Conservation (phyloP, 2,888 invertebrate genomes). For the Pocota personata region DNA sequence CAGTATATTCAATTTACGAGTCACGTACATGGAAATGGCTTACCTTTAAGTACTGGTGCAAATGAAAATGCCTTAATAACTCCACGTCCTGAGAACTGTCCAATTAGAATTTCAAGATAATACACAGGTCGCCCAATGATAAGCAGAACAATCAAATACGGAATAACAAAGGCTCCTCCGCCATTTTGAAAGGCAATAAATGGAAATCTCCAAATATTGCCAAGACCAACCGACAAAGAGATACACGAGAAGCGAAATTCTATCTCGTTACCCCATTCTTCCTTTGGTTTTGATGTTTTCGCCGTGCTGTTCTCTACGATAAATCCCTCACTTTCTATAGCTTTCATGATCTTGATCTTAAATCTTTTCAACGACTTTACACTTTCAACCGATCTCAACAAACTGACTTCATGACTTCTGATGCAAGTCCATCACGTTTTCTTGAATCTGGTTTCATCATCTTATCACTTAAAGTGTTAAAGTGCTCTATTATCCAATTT, state of each 20-base stretch:
- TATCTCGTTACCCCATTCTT: conserved; percentile 86
- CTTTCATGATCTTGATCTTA: background rate
- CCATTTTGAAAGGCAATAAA: conserved; percentile 88
- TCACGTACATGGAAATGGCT: too few species aligned
- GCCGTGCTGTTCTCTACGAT: background rate
- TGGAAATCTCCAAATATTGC: conserved; percentile 88
- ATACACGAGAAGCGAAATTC: conserved; percentile 91
- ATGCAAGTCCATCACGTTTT: background rate
- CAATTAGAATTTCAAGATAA: conserved; percentile 91
- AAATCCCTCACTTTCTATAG: conserved; percentile 18
- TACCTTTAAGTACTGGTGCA: conserved; percentile 91
- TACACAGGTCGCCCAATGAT: conserved; percentile 85
- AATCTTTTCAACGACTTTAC: background rate
- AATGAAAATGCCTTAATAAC: conserved; percentile 87
- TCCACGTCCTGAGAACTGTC: conserved; percentile 92
- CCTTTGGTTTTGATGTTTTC: conserved; percentile 69
- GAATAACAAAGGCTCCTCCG: conserved; percentile 89
- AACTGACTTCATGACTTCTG: background rate
- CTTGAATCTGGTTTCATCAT: background rate
- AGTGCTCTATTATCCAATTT: conserved; percentile 54
- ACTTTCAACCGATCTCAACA: background rate
- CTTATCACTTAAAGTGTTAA: conserved; percentile 45
- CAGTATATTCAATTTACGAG: background rate
- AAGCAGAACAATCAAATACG: conserved; percentile 88
- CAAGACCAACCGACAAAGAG: conserved; percentile 88